A percentile compares a stretch with the other conserved stretches of the same genome.
phyloP scores from a whole-genome alignment of 2,113 vertebrate genomes.

The Pagrus major region DNA sequence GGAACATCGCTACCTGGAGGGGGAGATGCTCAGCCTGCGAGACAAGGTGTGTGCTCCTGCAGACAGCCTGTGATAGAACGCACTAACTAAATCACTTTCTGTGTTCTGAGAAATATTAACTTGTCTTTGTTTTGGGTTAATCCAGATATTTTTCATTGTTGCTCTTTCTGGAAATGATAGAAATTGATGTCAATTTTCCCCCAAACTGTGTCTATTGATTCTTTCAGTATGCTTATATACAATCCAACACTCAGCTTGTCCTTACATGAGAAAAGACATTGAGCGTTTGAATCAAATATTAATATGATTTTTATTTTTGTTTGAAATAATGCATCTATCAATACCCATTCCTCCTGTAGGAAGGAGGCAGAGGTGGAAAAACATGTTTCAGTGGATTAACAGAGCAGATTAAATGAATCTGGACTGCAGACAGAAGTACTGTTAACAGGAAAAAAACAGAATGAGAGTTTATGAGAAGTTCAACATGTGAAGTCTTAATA shows the following conservation, averaged over 20 bases:
- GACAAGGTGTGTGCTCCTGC: constrained; percentile 67
- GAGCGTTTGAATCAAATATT: neutral
- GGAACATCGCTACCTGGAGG: constrained; percentile 84
- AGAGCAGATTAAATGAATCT: neutral
- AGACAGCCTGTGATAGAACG: no score
- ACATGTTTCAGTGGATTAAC: no score
- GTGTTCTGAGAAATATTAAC: neutral
- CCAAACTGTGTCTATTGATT: neutral
- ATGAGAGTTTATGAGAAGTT: no score
- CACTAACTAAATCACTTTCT: no score
- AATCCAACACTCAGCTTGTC: neutral
- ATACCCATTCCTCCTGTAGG: neutral
- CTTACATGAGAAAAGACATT: neutral
- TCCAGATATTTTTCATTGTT: neutral
- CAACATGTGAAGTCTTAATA: no score
- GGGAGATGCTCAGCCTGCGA: constrained; percentile 70
- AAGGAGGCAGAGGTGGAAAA: neutral
- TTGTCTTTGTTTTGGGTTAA: neutral
- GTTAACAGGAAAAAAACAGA: no score
- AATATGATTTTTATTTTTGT: neutral
- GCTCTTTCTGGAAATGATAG: constrained; percentile 9
- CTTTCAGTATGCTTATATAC: neutral
- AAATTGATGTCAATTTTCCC: neutral
- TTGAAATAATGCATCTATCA: neutral
- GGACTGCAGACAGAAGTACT: no score